Conservation (phyloP, 2,888 invertebrate species). For the Xestia xanthographa region DNA sequence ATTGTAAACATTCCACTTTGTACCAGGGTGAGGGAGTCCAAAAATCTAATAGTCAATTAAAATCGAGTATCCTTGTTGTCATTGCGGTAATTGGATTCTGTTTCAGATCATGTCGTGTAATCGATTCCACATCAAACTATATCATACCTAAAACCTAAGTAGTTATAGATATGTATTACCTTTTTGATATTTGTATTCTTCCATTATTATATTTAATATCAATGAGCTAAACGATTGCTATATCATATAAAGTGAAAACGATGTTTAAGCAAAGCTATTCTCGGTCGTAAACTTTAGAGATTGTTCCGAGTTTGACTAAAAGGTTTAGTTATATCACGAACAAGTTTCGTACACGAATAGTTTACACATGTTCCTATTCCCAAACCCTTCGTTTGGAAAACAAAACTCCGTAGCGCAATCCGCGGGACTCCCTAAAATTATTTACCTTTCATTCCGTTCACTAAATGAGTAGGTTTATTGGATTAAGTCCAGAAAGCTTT, state of each 20-base stretch:
- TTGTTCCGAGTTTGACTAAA: conserved; percentile 47
- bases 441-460: conserved; percentile 89
- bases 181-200: neutral
- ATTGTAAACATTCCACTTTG: conserved; percentile 4
- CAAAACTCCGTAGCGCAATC: conserved; percentile 78
- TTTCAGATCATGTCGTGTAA: conserved; percentile 72
- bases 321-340: conserved; percentile 51
- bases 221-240: conserved; percentile 23
- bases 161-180: neutral
- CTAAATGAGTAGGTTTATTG: conserved; percentile 90
- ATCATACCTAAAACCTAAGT: neutral
- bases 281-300: conserved; percentile 62
- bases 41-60: conserved; percentile 39
- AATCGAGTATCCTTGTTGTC: conserved; percentile 56
- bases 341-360: conserved; percentile 61
- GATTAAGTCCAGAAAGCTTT: conserved; percentile 90
- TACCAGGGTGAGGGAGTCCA: neutral
- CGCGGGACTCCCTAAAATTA: conserved; percentile 84
- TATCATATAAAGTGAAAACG: conserved; percentile 17
- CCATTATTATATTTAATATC: neutral
- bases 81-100: conserved; percentile 73
- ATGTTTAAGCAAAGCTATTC: conserved; percentile 48
- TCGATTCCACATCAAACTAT: conserved; percentile 23
- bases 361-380: conserved; percentile 57
- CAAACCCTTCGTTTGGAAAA: conserved; percentile 73